Evolutionary conservation across 2,888 invertebrate genomes (phyloP), one percentile per base, ranked within the genome.

Genomic region (Eristalis pertinax): DNA sequence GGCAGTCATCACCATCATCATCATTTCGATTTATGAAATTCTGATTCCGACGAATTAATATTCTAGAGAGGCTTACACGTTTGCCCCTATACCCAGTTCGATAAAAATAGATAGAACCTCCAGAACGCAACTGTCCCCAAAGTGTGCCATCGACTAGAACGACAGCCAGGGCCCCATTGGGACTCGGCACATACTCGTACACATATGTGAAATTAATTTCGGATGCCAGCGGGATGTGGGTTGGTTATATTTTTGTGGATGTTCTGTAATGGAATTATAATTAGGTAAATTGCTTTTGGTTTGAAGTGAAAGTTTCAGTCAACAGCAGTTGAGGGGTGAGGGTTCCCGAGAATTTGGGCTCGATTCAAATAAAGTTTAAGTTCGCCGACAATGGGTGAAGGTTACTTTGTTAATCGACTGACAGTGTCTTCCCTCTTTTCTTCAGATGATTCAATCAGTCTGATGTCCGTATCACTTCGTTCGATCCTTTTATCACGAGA

Each of bases 31-130:
- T 64, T 75, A 69, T 75, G 69, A 22, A 64, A 29, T 65, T 74
- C 24, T 50, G 19, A 50, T 56, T 67, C 19, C 15, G 22, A 13
- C 41, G 26, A 74, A 80, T 80, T 80, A 80, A 80, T 74, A 84
- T 84, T 80, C 84, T 50, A 64, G 73, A 74, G n/a, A 56, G 68
- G 50, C 22, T 22, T 19, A 56, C 15, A 35, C 41, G 50, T 78
- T 79, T 63, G 50, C 10, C 19, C 50, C 5, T 1, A 50, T 4
- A 63, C 32, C 15, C 4, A 29, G 50, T 35, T 63, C 41, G 32
- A 50, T 74, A 74, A 64, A 62, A 72, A 72, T 72, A 74, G 73
- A 64, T 50, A 7, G 26, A 24, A 4, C 26, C 60, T 29, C 38
- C 10, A 26, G 38, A 62, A 43, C 63, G 43, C 50, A 32, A 64